Conservation (phyloP, 2,113 vertebrate genomes). For the Eretmochelys imbricata region DNA sequence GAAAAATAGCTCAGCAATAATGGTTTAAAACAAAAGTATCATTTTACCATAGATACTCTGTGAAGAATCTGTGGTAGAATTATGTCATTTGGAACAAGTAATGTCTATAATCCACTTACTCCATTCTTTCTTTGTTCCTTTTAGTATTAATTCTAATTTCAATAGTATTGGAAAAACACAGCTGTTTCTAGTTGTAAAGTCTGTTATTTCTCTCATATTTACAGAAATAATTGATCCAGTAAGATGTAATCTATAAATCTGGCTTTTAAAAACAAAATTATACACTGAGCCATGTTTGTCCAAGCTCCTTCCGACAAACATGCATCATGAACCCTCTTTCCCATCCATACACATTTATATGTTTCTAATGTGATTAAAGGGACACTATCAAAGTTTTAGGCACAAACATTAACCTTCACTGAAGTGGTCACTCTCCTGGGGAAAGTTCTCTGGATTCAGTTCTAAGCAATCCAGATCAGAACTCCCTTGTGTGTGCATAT, state of each 20-base stretch:
- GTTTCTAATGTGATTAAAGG: constrained; percentile 27
- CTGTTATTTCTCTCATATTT: constrained; percentile 39
- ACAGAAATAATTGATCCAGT: constrained; percentile 52
- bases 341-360: constrained; percentile 15
- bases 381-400: constrained; percentile 18
- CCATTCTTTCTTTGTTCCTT: constrained; percentile 41
- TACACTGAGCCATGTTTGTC: constrained; percentile 43
- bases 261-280: constrained; percentile 50
- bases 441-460: background rate
- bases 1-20: constrained; percentile 24
- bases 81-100: constrained; percentile 54
- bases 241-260: constrained; percentile 52
- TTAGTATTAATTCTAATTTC: constrained; percentile 60
- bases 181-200: constrained; percentile 57
- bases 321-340: constrained; percentile 46
- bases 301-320: constrained; percentile 36
- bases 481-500: background rate
- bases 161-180: constrained; percentile 64
- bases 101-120: constrained; percentile 47
- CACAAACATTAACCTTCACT: constrained; percentile 20
- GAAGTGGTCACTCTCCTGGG: background rate
- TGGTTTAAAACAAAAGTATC: constrained; percentile 45
- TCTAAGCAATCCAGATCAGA: constrained; percentile 47
- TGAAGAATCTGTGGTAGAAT: constrained; percentile 41
- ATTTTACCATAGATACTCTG: constrained; percentile 55